Conservation (phyloP, 2,797 vertebrate species). For the Ispidina lecontei region DNA sequence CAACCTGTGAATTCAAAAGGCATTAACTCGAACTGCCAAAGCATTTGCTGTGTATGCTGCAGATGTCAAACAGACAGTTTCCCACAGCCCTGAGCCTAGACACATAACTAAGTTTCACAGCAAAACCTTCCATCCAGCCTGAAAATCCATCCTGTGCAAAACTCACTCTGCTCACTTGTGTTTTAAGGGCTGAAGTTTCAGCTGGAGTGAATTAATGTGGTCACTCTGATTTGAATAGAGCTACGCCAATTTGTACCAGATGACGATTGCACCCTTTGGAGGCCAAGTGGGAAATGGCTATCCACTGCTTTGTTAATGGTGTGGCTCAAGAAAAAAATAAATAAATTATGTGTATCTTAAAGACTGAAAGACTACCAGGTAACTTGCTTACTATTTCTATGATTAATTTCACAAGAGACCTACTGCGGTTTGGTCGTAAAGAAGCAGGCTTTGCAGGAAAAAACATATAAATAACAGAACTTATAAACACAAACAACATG, state of each 20-base stretch:
- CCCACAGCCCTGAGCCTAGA: neutral
- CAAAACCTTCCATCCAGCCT: neutral
- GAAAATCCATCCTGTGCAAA: constrained; percentile 13
- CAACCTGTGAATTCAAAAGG: constrained; percentile 42
- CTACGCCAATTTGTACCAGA: constrained; percentile 34
- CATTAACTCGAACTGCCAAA: constrained; percentile 39
- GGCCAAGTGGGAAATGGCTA: constrained; percentile 44
- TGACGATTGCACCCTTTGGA: constrained; percentile 41
- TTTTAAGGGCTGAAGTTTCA: constrained; percentile 36
- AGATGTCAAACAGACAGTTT: constrained; percentile 38
- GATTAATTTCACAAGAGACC: neutral
- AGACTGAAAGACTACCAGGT: neutral
- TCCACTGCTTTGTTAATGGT: neutral
- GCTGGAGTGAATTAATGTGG: constrained; percentile 38
- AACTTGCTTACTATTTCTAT: neutral
- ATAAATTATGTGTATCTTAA: neutral
- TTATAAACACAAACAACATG: neutral
- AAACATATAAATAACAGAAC: neutral
- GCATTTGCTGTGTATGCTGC: neutral
- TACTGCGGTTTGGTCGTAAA: neutral
- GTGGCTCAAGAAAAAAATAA: neutral
- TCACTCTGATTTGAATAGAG: constrained; percentile 24
- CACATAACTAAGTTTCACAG: constrained; percentile 5
- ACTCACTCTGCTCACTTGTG: neutral
- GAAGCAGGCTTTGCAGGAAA: neutral